Evolutionary conservation across 2,113 vertebrate species (phyloP), one percentile per base, ranked within the genome.

Genomic region (Eidolon helvum): DNA sequence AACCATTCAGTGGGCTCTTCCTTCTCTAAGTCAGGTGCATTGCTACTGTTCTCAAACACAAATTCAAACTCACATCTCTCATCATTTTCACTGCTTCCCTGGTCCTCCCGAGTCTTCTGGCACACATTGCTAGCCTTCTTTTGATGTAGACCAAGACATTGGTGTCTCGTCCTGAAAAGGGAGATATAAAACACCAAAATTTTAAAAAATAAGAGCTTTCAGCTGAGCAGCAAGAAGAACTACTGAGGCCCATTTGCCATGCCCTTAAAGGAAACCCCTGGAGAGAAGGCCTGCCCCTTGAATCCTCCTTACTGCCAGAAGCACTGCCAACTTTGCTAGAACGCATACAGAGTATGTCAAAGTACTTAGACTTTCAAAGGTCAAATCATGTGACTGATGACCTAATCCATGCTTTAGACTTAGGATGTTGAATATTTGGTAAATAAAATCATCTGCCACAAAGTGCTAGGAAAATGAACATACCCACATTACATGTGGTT

Each of bases 81-180:
- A 99, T 99, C 99, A 99, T 99, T 98, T 99, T 99, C 86, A 99
- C 99, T 59, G 99, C 99, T 99, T 99, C 99, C 97, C 99, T 99
- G 96, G 99, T 99, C 91, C 99, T 99, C 96, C 99, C 99, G 18
- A 99, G 99, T 98, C 99, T 99, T 97, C 99, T 99, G 97, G 99
- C 99, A 98, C 99, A 99, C 99, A 99, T 99, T 95, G 99, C 99
- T 98, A 99, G 98, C 90, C 99, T 99, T 96, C 99, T 99, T 98
- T 99, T 99, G 98, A 99, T 99, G 98, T 99, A 99, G 95, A 99
- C 99, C 98, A 99, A 98, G 53, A 99, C 99, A 85, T 99, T 99
- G 95, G 99, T 99, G 98, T 99, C 99, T 98, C 99, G 98, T 99
- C 99, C 99, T 99, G 84, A 94, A 90, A 45, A 98, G 91, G 92